Evolutionary conservation across 2,888 invertebrate species (phyloP), one percentile per base, ranked within the genome.

Genomic region (Gandaritis pyraliata): DNA sequence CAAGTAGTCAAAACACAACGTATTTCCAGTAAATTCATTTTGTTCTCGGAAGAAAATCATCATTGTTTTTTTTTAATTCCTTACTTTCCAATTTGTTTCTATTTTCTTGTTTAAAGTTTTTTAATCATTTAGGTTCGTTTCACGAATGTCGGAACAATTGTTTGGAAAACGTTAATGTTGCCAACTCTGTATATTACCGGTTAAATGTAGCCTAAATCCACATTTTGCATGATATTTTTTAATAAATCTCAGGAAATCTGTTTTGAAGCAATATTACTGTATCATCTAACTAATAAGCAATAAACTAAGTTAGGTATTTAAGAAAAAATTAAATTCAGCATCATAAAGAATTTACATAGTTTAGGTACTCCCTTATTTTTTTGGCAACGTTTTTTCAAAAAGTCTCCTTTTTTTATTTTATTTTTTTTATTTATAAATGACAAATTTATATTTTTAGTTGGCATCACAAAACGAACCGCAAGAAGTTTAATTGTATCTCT

Each of bases 401-500:
- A n/a, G n/a, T n/a, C n/a, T n/a, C n/a, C 29, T 29, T 29, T 4
- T 29, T 29, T 29, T 4, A 29, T 29, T 6, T 29, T 29, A 4
- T 29, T 33, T 0, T 10, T 33, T 6, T 33, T 33, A 10, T 8
- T 33, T 33, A 0, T 8, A 33, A 33, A 33, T 33, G 23, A 3
- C 30, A 46, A 36, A 54, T 46, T 1, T 12, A 7, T 55, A 0
- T 16, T 1, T 6, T 23, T 1, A 58, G 58, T 16, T 64, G 59
- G 63, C 48, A 59, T 52, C 56, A 59, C 56, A 43, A 47, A 52
- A 48, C 46, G 51, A 30, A 59, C 58, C 65, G 68, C 78, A 85
- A 86, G 81, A 84, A 86, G 77, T 83, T 82, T 84, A 86, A 87
- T 86, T 85, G 81, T 73, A 75, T 65, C 65, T 65, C 68, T 66